Evolutionary conservation across 2,797 vertebrate species (phyloP).

Genomic region (Notamacropus eugenii): DNA sequence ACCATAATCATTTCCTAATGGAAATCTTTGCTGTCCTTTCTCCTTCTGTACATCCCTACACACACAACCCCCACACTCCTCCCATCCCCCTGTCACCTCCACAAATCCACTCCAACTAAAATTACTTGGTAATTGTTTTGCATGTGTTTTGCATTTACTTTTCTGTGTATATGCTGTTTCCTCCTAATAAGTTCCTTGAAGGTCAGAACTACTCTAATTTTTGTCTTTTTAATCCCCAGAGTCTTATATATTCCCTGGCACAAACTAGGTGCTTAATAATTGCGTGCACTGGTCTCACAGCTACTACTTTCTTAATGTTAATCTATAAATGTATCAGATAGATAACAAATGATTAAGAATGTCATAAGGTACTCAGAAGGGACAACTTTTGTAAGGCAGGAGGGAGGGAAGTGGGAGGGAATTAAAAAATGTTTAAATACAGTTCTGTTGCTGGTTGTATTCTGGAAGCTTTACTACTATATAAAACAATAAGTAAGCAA

Average conservation of each 20-base stretch:
- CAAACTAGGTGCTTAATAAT: background rate
- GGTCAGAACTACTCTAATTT: background rate
- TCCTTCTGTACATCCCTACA: background rate
- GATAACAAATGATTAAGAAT: background rate
- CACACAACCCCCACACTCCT: no score
- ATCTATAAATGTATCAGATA: conserved; percentile 32
- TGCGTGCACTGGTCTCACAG: background rate
- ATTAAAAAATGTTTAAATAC: conserved; percentile 32
- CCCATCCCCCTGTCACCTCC: background rate
- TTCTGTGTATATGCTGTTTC: background rate
- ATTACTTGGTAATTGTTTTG: background rate
- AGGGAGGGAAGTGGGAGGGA: background rate
- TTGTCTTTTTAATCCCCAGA: background rate
- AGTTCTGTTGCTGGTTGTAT: conserved; percentile 30
- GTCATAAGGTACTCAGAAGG: conserved; percentile 23
- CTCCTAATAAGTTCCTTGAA: background rate
- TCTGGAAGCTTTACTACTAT: conserved; percentile 17
- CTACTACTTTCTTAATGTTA: conserved; percentile 38
- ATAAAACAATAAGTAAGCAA: conserved; percentile 24
- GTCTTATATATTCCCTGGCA: conserved; percentile 33
- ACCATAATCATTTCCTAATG: background rate
- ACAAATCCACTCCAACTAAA: background rate
- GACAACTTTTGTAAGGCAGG: conserved; percentile 3
- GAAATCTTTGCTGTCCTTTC: background rate
- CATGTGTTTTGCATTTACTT: background rate